Conservation (phyloP, 2,888 invertebrate genomes). For the Heteromyza rotundicornis region DNA sequence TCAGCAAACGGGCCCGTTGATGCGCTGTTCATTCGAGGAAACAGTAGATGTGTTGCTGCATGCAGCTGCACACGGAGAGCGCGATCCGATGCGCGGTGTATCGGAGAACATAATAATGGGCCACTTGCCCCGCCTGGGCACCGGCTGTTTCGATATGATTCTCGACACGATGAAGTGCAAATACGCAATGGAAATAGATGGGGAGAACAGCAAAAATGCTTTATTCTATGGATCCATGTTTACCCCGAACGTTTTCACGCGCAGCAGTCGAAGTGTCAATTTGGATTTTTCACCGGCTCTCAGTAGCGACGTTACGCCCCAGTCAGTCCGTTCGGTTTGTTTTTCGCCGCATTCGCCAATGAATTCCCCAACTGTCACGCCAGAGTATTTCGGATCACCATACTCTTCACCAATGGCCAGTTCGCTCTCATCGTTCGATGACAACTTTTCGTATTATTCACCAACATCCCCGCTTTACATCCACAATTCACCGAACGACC, state of each 20-base stretch:
- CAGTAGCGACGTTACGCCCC: slow-evolving; percentile 7
- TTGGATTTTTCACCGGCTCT: slow-evolving; percentile 25
- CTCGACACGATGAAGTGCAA: slow-evolving; percentile 96
- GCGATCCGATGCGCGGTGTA: slow-evolving; percentile 93
- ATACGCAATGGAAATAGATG: slow-evolving; percentile 91
- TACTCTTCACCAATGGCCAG: slow-evolving; percentile 21
- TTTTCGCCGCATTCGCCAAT: slow-evolving; percentile 51
- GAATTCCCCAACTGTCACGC: slow-evolving; percentile 50
- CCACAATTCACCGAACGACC: neutral
- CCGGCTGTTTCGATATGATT: slow-evolving; percentile 90
- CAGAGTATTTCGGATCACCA: slow-evolving; percentile 21
- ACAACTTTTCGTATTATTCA: slow-evolving; percentile 30
- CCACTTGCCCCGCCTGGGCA: slow-evolving; percentile 92
- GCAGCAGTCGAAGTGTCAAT: slow-evolving; percentile 21
- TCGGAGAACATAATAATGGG: slow-evolving; percentile 98
- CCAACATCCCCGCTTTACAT: slow-evolving; percentile 45
- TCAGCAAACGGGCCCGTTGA: slow-evolving; percentile 93
- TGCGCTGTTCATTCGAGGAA: slow-evolving; percentile 98
- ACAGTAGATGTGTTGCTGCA: slow-evolving; percentile 94
- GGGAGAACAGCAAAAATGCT: slow-evolving; percentile 64
- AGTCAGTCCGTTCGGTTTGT: slow-evolving; percentile 27
- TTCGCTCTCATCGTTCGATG: slow-evolving; percentile 21
- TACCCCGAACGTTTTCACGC: slow-evolving; percentile 22
- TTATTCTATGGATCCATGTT: slow-evolving; percentile 29
- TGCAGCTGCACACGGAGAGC: slow-evolving; percentile 93